These are phyloP conservation scores for Syngnathoides biaculeatus DNA, from an alignment of 2,113 vertebrate genomes.

Conservation along the genomic window DNA sequence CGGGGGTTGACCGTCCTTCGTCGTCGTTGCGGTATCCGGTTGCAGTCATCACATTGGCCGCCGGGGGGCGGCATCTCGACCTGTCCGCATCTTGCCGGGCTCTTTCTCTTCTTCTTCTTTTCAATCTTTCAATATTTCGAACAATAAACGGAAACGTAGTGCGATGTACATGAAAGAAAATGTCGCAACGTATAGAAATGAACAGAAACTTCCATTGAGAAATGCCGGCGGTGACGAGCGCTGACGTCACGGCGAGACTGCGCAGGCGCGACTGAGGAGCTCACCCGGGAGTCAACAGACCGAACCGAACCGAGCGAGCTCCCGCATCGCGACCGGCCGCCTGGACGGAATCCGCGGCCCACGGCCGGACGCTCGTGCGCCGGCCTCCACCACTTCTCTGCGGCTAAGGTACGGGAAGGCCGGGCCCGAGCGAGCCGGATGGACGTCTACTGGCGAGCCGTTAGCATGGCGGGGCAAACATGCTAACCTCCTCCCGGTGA, in stretches of 20 bases:
- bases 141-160: too few relatives aligned
- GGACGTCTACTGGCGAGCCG: constrained; percentile 7
- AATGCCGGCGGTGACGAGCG: not conserved
- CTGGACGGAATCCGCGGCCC: not conserved
- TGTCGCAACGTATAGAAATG: too few relatives aligned
- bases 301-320: not conserved
- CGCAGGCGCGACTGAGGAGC: constrained; percentile 27
- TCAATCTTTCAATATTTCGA: too few relatives aligned
- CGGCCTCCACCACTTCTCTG: not conserved
- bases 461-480: not conserved
- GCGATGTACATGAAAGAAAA: too few relatives aligned
- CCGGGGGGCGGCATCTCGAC: too few relatives aligned
- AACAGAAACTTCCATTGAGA: too few relatives aligned
- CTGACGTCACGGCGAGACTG: constrained; percentile 22
- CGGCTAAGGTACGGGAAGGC: too few relatives aligned
- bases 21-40: too few relatives aligned
- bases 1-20: too few relatives aligned
- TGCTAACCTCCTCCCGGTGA: constrained; percentile 23
- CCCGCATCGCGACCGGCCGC: not conserved
- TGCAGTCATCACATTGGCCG: too few relatives aligned
- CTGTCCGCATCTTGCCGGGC: too few relatives aligned
- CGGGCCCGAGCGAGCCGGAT: constrained; percentile 11
- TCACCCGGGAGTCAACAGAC: constrained; percentile 28
- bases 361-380: not conserved
- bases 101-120: too few relatives aligned